These are phyloP conservation scores for Didymodactylos carnosus DNA, from an alignment of 2,888 invertebrate genomes.

Conservation along the genomic window DNA sequence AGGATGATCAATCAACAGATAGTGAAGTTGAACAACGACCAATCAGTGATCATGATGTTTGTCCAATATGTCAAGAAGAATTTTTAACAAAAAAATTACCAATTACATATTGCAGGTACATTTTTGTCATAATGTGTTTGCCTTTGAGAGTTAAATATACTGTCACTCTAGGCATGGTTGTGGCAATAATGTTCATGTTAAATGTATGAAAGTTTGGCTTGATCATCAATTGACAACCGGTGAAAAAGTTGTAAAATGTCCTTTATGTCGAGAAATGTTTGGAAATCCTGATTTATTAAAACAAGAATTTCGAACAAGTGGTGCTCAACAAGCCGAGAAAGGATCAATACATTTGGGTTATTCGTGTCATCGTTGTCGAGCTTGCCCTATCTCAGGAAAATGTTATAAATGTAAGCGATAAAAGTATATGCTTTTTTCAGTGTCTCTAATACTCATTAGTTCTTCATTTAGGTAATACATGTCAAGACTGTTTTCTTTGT, in stretches of 20 bases:
- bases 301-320: slow-evolving; percentile 21
- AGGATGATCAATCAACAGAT: background rate
- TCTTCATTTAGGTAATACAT: slow-evolving; percentile 16
- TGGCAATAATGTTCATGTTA: slow-evolving; percentile 34
- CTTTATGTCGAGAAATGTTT: slow-evolving; percentile 34
- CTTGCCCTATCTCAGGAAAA: slow-evolving; percentile 29
- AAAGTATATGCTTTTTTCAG: slow-evolving; percentile 19
- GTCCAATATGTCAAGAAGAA: slow-evolving; percentile 35
- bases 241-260: slow-evolving; percentile 28
- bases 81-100: slow-evolving; percentile 27
- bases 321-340: slow-evolving; percentile 2
- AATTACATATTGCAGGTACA: slow-evolving; percentile 34
- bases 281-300: slow-evolving; percentile 28
- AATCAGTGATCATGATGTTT: slow-evolving; percentile 23
- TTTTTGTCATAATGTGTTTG: too few relatives aligned
- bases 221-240: slow-evolving; percentile 25
- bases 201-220: slow-evolving; percentile 35
- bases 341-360: slow-evolving; percentile 23
- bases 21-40: slow-evolving; percentile 1
- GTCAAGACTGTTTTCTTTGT: slow-evolving; percentile 27
- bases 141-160: background rate
- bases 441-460: background rate
- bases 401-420: slow-evolving; percentile 30
- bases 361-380: slow-evolving; percentile 24
- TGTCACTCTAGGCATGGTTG: slow-evolving; percentile 29